These are phyloP conservation scores for Andinoacara biseriatus DNA, from an alignment of 2,113 vertebrate species.

Conservation along the genomic window DNA sequence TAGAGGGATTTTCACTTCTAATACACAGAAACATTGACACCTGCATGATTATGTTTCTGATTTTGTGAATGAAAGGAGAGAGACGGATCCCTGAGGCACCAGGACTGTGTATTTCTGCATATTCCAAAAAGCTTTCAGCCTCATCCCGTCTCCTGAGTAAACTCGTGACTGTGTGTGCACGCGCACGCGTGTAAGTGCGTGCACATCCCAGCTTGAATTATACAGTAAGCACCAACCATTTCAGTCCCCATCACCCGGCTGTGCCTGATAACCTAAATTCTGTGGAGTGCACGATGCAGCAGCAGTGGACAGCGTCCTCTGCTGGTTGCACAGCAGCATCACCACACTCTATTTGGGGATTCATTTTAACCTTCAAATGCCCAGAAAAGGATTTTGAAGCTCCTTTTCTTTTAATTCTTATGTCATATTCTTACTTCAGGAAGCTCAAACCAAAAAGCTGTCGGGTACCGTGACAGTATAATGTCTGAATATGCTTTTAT, in stretches of 20 bases:
- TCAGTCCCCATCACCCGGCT: conserved; percentile 20
- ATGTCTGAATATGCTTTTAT: not conserved
- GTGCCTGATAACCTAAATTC: conserved; percentile 39
- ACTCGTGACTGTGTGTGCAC: not conserved
- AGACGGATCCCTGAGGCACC: conserved; percentile 1
- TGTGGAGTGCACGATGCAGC: not conserved
- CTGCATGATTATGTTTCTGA: not conserved
- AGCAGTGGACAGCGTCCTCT: conserved; percentile 53
- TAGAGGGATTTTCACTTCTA: not conserved
- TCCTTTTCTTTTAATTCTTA: not conserved
- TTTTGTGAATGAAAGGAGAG: not conserved
- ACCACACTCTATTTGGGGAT: not conserved
- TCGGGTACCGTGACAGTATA: not conserved
- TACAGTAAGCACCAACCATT: conserved; percentile 18
- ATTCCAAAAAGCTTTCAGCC: conserved; percentile 40
- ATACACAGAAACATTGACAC: not conserved
- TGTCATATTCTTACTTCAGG: not conserved
- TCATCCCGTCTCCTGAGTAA: conserved; percentile 22
- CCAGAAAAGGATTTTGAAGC: not conserved
- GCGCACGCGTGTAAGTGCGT: not conserved
- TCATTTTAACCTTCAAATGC: not conserved
- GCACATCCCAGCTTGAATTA: conserved; percentile 15
- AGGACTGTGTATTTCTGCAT: conserved; percentile 27
- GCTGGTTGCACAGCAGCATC: conserved; percentile 26
- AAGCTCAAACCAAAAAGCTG: not conserved